Evolutionary conservation across 30 jellyfish, hydroid and myxozoan genomes (phyloP).

Genomic region (Turritopsis dohrnii): DNA sequence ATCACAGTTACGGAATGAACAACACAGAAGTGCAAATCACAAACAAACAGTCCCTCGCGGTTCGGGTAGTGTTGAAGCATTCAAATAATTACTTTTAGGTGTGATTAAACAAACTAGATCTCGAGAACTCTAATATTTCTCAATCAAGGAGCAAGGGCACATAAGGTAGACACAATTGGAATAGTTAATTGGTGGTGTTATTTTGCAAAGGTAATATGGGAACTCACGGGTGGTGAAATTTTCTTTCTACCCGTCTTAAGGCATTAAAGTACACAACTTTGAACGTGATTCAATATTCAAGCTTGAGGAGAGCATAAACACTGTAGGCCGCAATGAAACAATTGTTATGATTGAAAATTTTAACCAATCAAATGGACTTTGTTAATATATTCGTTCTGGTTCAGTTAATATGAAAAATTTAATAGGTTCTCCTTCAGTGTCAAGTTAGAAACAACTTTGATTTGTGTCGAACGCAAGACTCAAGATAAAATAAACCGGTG

Average conservation of each 20-base stretch:
- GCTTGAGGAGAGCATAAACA: background rate
- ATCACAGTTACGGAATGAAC: too few relatives aligned
- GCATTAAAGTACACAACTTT: background rate
- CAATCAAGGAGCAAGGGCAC: too few relatives aligned
- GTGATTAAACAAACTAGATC: background rate
- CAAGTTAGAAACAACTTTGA: constrained; percentile 23
- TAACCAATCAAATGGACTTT: constrained; percentile 24
- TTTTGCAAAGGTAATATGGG: too few relatives aligned
- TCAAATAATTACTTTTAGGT: background rate
- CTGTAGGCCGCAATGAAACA: constrained; percentile 6
- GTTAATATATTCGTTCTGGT: constrained; percentile 13
- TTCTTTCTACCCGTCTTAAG: background rate
- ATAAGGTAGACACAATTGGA: too few relatives aligned
- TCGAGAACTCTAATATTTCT: background rate
- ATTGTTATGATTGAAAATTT: constrained; percentile 1
- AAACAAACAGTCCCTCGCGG: too few relatives aligned
- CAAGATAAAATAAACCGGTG: constrained; percentile 17
- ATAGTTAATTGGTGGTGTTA: too few relatives aligned
- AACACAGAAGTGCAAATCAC: too few relatives aligned
- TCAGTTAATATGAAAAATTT: constrained; percentile 14
- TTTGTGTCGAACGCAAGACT: constrained; percentile 34
- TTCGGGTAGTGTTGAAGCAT: too few relatives aligned
- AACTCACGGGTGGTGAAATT: background rate
- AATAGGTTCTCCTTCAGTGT: constrained; percentile 17
- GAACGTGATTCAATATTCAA: background rate